A percentile compares a stretch with the other conserved stretches of the same genome.
Evolutionary conservation across 2,113 vertebrate genomes (phyloP).

Genomic region (Australoheros scitulus): DNA sequence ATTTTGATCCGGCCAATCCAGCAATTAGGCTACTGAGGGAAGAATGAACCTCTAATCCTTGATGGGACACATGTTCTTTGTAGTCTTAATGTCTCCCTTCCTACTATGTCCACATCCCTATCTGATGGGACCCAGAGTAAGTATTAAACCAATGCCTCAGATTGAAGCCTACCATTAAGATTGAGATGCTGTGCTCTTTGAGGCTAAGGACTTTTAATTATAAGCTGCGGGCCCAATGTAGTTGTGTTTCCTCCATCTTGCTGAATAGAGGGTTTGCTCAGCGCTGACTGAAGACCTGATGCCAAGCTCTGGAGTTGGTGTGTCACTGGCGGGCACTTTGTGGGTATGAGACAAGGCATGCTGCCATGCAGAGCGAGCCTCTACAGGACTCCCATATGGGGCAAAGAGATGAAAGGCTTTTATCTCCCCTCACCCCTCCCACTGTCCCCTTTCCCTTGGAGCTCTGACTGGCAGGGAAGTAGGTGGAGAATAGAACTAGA

Average conservation of each 20-base stretch:
- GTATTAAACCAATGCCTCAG: conserved; percentile 75
- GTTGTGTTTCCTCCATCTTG: conserved; percentile 70
- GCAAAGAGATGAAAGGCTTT: conserved; percentile 69
- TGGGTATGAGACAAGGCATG: conserved; percentile 63
- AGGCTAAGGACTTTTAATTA: conserved; percentile 79
- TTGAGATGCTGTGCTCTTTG: conserved; percentile 76
- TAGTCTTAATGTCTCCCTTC: conserved; percentile 78
- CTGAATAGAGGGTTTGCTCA: conserved; percentile 73
- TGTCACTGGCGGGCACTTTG: conserved; percentile 66
- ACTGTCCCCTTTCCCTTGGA: conserved; percentile 30
- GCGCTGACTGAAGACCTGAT: conserved; percentile 69
- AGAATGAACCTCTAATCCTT: conserved; percentile 76
- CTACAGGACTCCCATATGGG: conserved; percentile 53
- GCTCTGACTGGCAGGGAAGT: conserved; percentile 61
- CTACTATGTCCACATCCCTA: conserved; percentile 74
- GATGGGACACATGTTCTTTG: conserved; percentile 74
- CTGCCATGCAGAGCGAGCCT: conserved; percentile 48
- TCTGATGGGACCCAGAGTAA: conserved; percentile 69
- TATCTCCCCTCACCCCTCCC: conserved; percentile 39
- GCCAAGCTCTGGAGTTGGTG: conserved; percentile 69
- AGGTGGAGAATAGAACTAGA: conserved; percentile 64
- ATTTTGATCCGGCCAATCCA: conserved; percentile 75
- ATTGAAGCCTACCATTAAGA: conserved; percentile 78
- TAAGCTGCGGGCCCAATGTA: conserved; percentile 63
- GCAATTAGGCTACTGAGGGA: conserved; percentile 77